Evolutionary conservation across 2,113 vertebrate species (phyloP), one percentile per base, ranked within the genome.

Genomic region (Shinisaurus crocodilurus): DNA sequence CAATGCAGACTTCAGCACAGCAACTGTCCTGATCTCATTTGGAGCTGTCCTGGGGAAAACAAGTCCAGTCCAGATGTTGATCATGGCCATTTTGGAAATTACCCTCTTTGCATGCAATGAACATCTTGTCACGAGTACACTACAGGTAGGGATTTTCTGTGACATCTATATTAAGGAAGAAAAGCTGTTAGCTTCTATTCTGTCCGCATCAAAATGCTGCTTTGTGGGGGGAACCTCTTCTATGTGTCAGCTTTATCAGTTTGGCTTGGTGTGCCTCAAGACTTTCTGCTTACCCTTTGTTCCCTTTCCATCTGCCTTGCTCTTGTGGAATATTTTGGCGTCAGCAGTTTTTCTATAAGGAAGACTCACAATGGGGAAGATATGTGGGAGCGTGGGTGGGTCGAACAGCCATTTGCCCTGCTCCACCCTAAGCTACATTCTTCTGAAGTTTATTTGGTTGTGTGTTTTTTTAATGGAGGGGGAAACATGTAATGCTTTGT

Each of bases 1-100:
- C 94, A 98, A 98, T 23, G 99, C 99, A 90, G 99, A 99, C 97
- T 99, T 99, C 96, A 99, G 99, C 91, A 99, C 99, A 82, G 99
- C 98, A 27, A 97, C 98, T 0, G 99, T 99, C 89, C 96, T 99
- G 93, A 99, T 99, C 95, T 99, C 99, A 3, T 99, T 99, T 54
- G 99, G 99, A 82, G 99, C 99, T 0, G 96, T 99, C 74, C 95
- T 99, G 95, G 99, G 99, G 34, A 99, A 98, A 97, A 99, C 98
- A 90, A 99, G 98, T 86, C 99, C 99, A 7, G 72, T 98, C 60
- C 99, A 99, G 96, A 98, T 99, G 92, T 96, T 99, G 93, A 98
- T 99, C 93, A 97, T 99, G 98, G 98, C 98, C 32, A 89, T 99
- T 32, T 75, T 99, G 92, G 99, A 99, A 96, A 98, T 99, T 90